Percentiles rank a stretch among this genome's conserved stretches.
phyloP scores from a whole-genome alignment of 30 jellyfish, hydroid and myxozoan species.

The Chironex yamaguchii region DNA sequence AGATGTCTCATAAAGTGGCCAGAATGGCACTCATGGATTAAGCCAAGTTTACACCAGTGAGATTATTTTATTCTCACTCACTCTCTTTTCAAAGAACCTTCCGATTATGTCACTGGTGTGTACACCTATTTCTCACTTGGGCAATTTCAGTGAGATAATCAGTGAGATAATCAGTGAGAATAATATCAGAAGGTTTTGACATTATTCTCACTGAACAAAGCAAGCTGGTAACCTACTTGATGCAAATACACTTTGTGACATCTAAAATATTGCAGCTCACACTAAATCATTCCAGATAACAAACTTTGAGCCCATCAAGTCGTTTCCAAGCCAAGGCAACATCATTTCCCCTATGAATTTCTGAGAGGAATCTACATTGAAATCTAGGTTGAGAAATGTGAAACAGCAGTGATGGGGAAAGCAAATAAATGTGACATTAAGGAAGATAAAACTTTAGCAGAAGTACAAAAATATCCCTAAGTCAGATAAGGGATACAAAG shows the following conservation, averaged over 20 bases:
- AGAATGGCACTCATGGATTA: no score
- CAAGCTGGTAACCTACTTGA: background rate
- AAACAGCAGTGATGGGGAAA: background rate
- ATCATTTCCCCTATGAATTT: background rate
- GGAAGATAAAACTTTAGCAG: no score
- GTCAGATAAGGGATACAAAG: no score
- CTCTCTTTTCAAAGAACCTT: background rate
- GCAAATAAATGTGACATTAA: background rate
- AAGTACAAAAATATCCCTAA: no score
- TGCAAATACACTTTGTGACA: background rate
- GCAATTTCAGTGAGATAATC: no score
- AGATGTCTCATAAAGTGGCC: no score
- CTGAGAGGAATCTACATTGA: background rate
- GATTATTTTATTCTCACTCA: background rate
- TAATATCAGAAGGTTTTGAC: background rate
- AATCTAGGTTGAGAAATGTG: no score
- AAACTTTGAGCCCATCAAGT: background rate
- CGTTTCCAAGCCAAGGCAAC: background rate
- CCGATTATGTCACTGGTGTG: slow-evolving; percentile 10
- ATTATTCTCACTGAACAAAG: no score
- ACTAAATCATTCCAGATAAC: background rate
- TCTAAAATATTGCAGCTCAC: background rate
- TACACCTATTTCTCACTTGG: no score
- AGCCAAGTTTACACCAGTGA: slow-evolving; percentile 17
- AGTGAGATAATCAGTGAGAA: background rate